phyloP scores from a whole-genome alignment of 1,140 invertebrate species.

The Globodera rostochiensis region DNA sequence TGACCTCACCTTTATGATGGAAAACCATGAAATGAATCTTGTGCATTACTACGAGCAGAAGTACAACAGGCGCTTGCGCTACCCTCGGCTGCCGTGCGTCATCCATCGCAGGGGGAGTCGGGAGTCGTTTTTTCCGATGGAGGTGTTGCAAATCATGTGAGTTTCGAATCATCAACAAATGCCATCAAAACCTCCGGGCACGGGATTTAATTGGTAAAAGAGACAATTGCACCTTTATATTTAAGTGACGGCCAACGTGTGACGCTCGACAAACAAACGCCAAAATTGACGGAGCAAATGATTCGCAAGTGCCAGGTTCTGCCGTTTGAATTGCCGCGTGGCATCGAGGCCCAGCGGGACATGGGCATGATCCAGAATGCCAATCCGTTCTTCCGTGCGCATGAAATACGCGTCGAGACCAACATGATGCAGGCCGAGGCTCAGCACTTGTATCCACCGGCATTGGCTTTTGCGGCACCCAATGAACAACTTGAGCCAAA shows the following conservation, averaged over 20 bases:
- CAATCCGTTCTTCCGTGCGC: constrained; percentile 37
- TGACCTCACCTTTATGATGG: constrained; percentile 24
- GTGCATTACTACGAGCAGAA: constrained; percentile 20
- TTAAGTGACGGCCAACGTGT: constrained; percentile 33
- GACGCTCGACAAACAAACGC: constrained; percentile 43
- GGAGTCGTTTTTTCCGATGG: constrained; percentile 34
- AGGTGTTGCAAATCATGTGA: constrained; percentile 35
- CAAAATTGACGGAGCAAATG: constrained; percentile 36
- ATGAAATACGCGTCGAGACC: constrained; percentile 32
- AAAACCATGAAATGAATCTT: constrained; percentile 17
- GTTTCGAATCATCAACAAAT: neutral
- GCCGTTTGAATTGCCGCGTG: constrained; percentile 16
- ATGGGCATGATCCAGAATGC: constrained; percentile 19
- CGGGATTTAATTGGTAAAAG: neutral
- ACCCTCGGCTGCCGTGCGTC: constrained; percentile 25
- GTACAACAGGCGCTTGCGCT: constrained; percentile 11
- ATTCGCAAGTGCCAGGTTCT: constrained; percentile 34
- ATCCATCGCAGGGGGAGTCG: constrained; percentile 15
- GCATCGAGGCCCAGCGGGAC: constrained; percentile 30
- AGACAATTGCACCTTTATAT: neutral
- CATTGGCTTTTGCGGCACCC: constrained; percentile 18
- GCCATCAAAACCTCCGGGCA: neutral
- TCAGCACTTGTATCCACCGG: constrained; percentile 23
- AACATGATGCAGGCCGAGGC: constrained; percentile 26
- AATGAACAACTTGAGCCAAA: constrained; percentile 28